Conservation (phyloP, 2,888 invertebrate species). For the Drosophila cognata region DNA sequence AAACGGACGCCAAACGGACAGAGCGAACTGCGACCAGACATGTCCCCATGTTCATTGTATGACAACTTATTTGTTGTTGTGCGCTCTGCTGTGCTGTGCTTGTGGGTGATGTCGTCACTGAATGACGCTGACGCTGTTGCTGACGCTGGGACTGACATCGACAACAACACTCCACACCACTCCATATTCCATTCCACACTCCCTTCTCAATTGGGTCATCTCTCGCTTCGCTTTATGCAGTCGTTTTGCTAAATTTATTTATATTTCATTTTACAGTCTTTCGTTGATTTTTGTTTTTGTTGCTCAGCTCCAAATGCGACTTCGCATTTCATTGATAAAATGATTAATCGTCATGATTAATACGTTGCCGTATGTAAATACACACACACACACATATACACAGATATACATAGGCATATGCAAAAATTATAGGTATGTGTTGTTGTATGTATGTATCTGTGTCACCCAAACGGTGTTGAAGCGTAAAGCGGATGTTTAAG, state of each 20-base stretch:
- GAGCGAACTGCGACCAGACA: constrained; percentile 14
- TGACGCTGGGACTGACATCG: constrained; percentile 6
- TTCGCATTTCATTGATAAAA: constrained; percentile 81
- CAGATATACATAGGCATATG: not conserved
- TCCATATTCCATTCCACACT: constrained; percentile 17
- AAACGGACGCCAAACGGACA: constrained; percentile 7
- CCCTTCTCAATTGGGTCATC: constrained; percentile 69
- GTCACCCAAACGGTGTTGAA: constrained; percentile 56
- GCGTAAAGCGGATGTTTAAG: constrained; percentile 75
- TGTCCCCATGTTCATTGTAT: constrained; percentile 50
- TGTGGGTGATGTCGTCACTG: constrained; percentile 76
- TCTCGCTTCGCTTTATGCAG: constrained; percentile 15
- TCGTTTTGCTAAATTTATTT: constrained; percentile 35
- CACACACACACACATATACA: constrained; percentile 4
- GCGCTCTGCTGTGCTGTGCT: constrained; percentile 10
- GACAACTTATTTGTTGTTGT: constrained; percentile 72
- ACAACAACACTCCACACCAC: constrained; percentile 12
- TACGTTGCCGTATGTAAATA: constrained; percentile 18
- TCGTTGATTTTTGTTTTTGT: constrained; percentile 21
- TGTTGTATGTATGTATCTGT: constrained; percentile 25
- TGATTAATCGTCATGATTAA: constrained; percentile 75
- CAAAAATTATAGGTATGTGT: not conserved
- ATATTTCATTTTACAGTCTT: constrained; percentile 15
- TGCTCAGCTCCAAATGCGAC: constrained; percentile 36
- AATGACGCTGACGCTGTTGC: constrained; percentile 44